Percentiles rank a stretch among this genome's conserved stretches.
Conservation (phyloP, 1,140 invertebrate species). For the Drosophila takahashii region DNA sequence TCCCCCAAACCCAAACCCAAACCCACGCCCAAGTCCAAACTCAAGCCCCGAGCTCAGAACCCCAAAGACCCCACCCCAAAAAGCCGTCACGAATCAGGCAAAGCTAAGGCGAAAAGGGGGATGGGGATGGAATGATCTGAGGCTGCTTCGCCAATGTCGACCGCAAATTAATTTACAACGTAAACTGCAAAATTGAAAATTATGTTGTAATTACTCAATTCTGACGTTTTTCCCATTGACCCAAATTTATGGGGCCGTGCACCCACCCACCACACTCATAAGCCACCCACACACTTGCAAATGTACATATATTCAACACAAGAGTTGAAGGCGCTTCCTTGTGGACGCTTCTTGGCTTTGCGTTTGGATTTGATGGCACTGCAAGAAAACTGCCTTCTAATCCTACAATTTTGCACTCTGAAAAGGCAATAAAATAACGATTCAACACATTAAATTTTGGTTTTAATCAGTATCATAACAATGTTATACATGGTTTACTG, state of each 20-base stretch:
- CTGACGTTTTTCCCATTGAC: conserved; percentile 82
- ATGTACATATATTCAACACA: conserved; percentile 13
- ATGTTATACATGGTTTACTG: too few species aligned
- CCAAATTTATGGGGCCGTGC: conserved; percentile 77
- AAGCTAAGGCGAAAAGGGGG: conserved; percentile 9
- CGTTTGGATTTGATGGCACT: conserved; percentile 21
- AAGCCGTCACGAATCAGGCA: conserved; percentile 34
- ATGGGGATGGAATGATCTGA: conserved; percentile 26
- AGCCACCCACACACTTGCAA: conserved; percentile 1
- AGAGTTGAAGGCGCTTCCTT: conserved; percentile 29
- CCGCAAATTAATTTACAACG: conserved; percentile 83
- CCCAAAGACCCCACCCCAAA: conserved; percentile 38
- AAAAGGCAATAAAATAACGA: too few species aligned
- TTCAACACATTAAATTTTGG: too few species aligned
- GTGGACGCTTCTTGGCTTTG: conserved; percentile 19
- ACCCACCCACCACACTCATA: conserved; percentile 23
- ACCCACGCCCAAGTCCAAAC: neutral
- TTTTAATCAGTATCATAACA: too few species aligned
- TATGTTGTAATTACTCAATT: conserved; percentile 84
- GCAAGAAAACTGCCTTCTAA: neutral
- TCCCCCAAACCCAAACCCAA: conserved; percentile 7
- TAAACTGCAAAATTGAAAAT: conserved; percentile 84
- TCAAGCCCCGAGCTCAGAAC: neutral
- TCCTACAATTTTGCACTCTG: neutral
- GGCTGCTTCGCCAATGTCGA: conserved; percentile 70